Percentiles rank a stretch among this genome's conserved stretches.
Evolutionary conservation across 2,797 vertebrate genomes (phyloP).

Genomic region (Pachyuromys duprasi): DNA sequence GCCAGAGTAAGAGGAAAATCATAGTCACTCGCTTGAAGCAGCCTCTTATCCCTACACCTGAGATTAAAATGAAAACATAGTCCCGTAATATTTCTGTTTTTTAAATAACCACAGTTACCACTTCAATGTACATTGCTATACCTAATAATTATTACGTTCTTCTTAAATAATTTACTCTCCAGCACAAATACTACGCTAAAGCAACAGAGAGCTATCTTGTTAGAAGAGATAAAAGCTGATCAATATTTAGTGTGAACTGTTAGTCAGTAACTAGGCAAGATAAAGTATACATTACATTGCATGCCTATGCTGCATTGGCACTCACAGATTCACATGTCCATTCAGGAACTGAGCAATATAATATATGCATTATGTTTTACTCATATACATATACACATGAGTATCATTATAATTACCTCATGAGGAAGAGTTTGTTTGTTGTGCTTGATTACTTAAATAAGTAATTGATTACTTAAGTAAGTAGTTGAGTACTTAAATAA

Average conservation of each 20-base stretch:
- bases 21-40: no score
- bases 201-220: neutral
- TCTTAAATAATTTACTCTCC: conserved; percentile 24
- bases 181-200: neutral
- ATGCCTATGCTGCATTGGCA: neutral
- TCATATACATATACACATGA: neutral
- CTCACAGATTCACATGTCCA: neutral
- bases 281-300: neutral
- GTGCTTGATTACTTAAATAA: no score
- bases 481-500: neutral
- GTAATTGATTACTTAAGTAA: no score
- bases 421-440: neutral
- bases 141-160: neutral
- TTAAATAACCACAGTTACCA: no score
- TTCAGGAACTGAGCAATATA: neutral
- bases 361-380: neutral
- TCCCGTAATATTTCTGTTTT: no score
- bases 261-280: neutral
- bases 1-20: no score
- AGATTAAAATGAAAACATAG: no score
- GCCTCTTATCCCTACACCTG: no score
- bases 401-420: neutral
- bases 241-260: neutral
- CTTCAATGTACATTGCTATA: neutral
- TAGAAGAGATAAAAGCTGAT: neutral